Base-by-base conservation (phyloP, 2,113 vertebrate genomes). In the Sula dactylatra region DNA sequence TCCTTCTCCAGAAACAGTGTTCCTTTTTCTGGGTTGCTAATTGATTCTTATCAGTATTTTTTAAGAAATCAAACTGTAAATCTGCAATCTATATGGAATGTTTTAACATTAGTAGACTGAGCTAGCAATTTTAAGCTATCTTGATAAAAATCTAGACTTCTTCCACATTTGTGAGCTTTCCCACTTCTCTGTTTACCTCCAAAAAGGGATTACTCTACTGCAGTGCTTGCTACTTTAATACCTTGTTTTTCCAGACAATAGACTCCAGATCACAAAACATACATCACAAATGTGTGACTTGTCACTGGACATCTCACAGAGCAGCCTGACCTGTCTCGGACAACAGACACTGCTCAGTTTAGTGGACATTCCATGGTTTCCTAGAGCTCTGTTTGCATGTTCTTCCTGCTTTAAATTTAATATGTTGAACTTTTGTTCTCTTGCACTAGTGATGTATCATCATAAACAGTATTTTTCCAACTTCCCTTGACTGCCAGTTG, bases 11-110 rank as follows among this genome's bases (percentile, higher is more conserved):
- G 86, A 82, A 88, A 95, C 66, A 79, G 85, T 50, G 27, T 86
- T 79, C 26, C 55, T 62, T 64, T 29, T 52, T 55, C 34, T 81
- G 66, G 42, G 52, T 32, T 59, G 11, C 54, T 74, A 89, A 45
- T 65, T 70, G 59, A 93, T 81, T 77, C 58, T 55, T 79, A 87
- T 20, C 59, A 65, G 61, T 50, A 85, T 87, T 64, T 64, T 62
- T 67, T 93, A 84, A 93, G 76, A 95, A 94, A 59, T n/a, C 42
- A 94, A 96, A 76, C 36, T 79, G 82, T 20, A 94, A 87, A 71
- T 42, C 17, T 76, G 58, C 59, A 88, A 62, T 38, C 36, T 38
- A 7, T 34, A 13, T 66, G 21, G 27, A 72, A 38, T 8, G 5
- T 29, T 38, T 69, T 66, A 42, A 58, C 22, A 54, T 92, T 36